phyloP scores from a whole-genome alignment of 2,113 vertebrate species.

The Mus spicilegus region DNA sequence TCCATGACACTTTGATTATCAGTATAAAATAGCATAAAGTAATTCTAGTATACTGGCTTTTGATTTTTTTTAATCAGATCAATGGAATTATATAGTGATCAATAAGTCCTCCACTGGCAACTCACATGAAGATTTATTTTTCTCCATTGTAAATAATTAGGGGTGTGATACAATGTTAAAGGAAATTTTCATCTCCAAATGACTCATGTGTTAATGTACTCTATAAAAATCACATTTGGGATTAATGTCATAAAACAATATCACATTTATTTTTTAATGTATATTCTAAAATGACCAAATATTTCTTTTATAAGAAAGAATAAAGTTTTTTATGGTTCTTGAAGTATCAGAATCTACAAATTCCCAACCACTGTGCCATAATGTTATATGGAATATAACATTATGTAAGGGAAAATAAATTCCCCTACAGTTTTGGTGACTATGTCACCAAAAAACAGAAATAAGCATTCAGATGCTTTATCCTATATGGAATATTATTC shows the following conservation, averaged over 20 bases:
- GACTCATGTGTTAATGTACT: neutral
- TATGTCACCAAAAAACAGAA: too few species aligned
- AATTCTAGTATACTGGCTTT: neutral
- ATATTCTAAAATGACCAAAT: too few species aligned
- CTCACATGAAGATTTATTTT: neutral
- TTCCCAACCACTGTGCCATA: too few species aligned
- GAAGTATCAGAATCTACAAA: too few species aligned
- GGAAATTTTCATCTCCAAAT: neutral
- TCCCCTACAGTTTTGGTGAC: too few species aligned
- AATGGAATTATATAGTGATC: neutral
- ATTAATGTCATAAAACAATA: neutral
- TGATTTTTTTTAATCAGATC: neutral
- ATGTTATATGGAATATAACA: too few species aligned
- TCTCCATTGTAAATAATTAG: neutral
- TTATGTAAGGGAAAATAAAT: too few species aligned
- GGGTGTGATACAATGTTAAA: neutral
- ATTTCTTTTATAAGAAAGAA: too few species aligned
- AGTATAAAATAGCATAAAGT: neutral
- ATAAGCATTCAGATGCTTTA: too few species aligned
- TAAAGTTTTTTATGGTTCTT: too few species aligned
- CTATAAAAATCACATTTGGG: neutral
- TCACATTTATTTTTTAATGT: too few species aligned
- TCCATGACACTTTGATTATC: accelerated
- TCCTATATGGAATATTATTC: too few species aligned
- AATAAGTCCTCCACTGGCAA: neutral